Evolutionary conservation across 53 echinoderm and acorn worm species (phyloP).

Genomic region (Pentamera pediparva): DNA sequence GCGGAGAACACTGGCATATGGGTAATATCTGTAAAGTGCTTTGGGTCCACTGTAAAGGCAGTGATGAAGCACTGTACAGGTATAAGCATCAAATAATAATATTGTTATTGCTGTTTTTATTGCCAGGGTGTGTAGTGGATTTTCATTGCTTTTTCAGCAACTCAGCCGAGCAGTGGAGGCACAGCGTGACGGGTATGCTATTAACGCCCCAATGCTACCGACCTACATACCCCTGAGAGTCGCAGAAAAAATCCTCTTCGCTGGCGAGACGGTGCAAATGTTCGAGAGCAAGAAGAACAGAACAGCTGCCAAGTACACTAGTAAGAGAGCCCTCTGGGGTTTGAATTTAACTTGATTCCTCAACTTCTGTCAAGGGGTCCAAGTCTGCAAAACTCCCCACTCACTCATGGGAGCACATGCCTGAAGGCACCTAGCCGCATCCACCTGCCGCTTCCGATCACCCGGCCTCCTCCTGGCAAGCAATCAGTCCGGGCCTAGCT

Average conservation of each 20-base stretch:
- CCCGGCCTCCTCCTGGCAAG: too few relatives aligned
- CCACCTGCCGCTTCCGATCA: too few relatives aligned
- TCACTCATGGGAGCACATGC: too few relatives aligned
- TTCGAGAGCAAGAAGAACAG: constrained; percentile 91
- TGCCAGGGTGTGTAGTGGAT: not conserved
- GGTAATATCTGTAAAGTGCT: too few relatives aligned
- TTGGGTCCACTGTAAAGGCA: too few relatives aligned
- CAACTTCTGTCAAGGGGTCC: too few relatives aligned
- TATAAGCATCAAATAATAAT: not conserved
- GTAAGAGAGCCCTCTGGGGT: constrained; percentile 13
- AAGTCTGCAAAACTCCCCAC: too few relatives aligned
- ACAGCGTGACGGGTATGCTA: constrained; percentile 56
- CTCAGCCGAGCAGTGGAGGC: constrained; percentile 11
- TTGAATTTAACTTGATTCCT: not conserved
- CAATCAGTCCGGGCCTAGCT: too few relatives aligned
- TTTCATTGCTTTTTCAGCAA: not conserved
- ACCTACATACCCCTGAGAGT: constrained; percentile 74
- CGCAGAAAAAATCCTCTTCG: constrained; percentile 92
- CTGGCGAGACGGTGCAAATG: constrained; percentile 95
- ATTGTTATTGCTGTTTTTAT: not conserved
- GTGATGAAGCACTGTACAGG: not conserved
- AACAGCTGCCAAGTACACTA: constrained; percentile 63
- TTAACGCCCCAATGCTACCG: constrained; percentile 81
- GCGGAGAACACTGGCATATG: too few relatives aligned
- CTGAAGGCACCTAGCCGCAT: too few relatives aligned